These are phyloP conservation scores for Cossypha niveicapilla DNA, from an alignment of 2,797 vertebrate genomes.

Conservation along the genomic window DNA sequence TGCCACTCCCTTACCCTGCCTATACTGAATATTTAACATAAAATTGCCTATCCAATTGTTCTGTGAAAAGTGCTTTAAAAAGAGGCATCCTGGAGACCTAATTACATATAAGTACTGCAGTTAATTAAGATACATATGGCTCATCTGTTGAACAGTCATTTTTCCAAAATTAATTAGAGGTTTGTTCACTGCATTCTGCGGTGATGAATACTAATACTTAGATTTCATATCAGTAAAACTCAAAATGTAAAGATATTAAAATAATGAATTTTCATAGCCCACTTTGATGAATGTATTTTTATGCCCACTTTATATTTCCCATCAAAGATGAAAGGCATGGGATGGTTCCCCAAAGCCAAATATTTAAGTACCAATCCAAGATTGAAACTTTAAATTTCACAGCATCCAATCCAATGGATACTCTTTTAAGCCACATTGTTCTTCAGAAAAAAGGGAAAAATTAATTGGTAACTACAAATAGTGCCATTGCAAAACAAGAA, in stretches of 20 bases:
- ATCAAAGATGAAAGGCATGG: not conserved
- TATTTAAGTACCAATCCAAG: not conserved
- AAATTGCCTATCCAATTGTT: not conserved
- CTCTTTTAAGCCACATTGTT: not conserved
- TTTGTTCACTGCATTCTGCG: conserved; percentile 2
- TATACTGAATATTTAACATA: not conserved
- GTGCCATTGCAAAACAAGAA: conserved; percentile 54
- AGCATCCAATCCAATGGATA: not conserved
- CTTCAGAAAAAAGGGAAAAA: conserved; percentile 13
- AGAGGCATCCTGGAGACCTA: conserved; percentile 60
- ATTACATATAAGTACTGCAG: conserved; percentile 25
- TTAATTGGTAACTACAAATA: conserved; percentile 12
- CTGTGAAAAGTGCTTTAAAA: not conserved
- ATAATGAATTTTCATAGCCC: conserved; percentile 9
- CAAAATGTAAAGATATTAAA: conserved; percentile 33
- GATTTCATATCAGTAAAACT: not conserved
- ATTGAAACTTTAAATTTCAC: conserved; percentile 23
- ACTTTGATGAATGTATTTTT: conserved; percentile 25
- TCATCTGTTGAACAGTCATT: conserved; percentile 20
- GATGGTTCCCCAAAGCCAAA: conserved; percentile 11
- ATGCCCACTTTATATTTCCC: not conserved
- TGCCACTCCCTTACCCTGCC: not conserved
- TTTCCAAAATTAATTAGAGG: conserved; percentile 41
- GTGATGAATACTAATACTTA: conserved; percentile 46
- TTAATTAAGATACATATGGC: conserved; percentile 40